phyloP scores from a whole-genome alignment of 1,140 invertebrate species.

The Episyrphus balteatus region DNA sequence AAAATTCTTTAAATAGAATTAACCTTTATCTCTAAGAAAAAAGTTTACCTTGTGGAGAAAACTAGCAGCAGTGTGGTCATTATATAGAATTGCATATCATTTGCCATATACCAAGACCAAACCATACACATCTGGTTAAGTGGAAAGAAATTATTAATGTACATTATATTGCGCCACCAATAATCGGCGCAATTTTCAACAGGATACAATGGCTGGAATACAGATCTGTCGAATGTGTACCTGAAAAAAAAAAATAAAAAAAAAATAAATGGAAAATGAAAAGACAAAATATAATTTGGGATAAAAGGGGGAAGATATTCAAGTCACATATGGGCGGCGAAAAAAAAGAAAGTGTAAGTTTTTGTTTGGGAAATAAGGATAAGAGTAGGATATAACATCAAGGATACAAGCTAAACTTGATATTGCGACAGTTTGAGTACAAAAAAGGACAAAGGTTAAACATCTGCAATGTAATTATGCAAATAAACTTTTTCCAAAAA shows the following conservation, averaged over 20 bases:
- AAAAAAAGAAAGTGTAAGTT: no score
- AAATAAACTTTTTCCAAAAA: no score
- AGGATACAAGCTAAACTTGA: no score
- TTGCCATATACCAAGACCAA: constrained; percentile 86
- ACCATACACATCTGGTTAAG: constrained; percentile 74
- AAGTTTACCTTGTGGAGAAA: constrained; percentile 58
- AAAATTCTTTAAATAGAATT: background rate
- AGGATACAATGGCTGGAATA: constrained; percentile 61
- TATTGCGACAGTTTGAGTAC: no score
- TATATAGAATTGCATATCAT: constrained; percentile 82
- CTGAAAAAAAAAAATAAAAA: constrained; percentile 7
- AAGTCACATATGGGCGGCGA: no score
- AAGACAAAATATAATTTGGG: background rate
- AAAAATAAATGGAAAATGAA: background rate
- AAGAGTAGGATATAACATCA: no score
- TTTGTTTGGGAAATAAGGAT: no score
- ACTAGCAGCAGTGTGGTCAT: constrained; percentile 59
- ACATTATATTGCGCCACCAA: constrained; percentile 75
- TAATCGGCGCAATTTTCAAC: constrained; percentile 66
- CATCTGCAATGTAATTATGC: no score
- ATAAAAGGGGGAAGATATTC: background rate
- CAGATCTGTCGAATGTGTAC: constrained; percentile 46
- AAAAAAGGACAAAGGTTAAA: no score
- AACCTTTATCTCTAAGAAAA: background rate
- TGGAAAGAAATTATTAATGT: constrained; percentile 70